Percentiles rank a stretch among this genome's conserved stretches.
Evolutionary conservation across 2,113 vertebrate genomes (phyloP).

Genomic region (Mus spicilegus): DNA sequence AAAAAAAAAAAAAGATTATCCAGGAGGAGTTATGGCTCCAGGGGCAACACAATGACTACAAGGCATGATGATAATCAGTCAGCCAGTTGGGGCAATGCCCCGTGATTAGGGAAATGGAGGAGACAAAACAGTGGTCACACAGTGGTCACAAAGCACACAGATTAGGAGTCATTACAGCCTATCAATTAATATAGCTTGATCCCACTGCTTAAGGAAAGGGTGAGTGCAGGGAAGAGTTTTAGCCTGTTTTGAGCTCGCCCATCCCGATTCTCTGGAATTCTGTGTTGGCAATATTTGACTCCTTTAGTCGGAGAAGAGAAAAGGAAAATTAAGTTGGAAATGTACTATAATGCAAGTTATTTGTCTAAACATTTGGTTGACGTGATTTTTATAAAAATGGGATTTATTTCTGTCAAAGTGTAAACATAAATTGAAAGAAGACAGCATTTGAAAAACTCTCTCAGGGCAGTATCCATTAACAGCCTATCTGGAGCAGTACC

Average conservation of each 20-base stretch:
- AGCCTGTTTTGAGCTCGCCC: neutral
- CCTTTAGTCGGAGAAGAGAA: neutral
- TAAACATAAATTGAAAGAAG: neutral
- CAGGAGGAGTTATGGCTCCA: neutral
- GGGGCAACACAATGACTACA: neutral
- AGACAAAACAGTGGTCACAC: no score
- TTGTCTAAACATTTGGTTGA: neutral
- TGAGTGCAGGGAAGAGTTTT: neutral
- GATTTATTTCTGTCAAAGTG: conserved; percentile 1
- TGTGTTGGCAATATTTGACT: neutral
- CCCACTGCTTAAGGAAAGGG: neutral
- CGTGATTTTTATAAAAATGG: neutral
- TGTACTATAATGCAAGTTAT: neutral
- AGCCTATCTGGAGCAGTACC: neutral
- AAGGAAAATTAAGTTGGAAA: conserved; percentile 22
- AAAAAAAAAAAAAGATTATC: neutral
- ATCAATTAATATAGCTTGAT: neutral
- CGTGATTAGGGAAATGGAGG: neutral
- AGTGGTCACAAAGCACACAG: neutral
- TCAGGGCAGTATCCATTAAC: neutral
- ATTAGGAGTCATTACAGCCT: neutral
- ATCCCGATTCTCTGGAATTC: neutral
- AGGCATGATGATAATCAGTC: neutral
- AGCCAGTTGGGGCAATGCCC: neutral
- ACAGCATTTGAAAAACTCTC: neutral